Conservation (phyloP, 2,113 vertebrate genomes). For the Elachura formosa region DNA sequence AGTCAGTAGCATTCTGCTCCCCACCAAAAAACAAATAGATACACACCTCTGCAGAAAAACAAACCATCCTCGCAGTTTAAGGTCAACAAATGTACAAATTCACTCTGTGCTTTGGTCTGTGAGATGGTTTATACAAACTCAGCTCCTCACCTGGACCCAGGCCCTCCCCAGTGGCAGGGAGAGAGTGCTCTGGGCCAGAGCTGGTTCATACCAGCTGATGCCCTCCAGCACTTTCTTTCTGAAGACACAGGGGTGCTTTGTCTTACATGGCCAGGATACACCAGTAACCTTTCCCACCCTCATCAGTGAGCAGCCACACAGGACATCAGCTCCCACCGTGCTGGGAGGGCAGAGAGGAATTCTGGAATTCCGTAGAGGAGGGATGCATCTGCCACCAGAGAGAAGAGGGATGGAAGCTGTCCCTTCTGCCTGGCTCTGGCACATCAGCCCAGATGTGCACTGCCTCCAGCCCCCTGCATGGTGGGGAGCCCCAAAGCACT, state of each 20-base stretch:
- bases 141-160: not conserved
- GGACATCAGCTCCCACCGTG: not conserved
- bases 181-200: not conserved
- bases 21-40: not conserved
- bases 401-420: not conserved
- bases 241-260: not conserved
- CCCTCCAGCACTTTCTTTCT: not conserved
- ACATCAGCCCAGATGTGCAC: accelerated
- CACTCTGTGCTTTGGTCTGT: not conserved
- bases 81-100: not conserved
- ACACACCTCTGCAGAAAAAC: not conserved
- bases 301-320: accelerated
- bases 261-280: not conserved
- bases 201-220: not conserved
- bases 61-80: not conserved
- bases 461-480: accelerated
- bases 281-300: not conserved
- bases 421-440: not conserved
- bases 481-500: not conserved
- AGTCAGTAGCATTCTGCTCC: not conserved
- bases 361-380: accelerated
- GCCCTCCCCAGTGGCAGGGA: not conserved
- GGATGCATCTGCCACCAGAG: not conserved
- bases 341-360: not conserved
- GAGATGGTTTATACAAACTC: not conserved